Evolutionary conservation across 2,888 invertebrate species (phyloP).

Genomic region (Drosophila hamatofila): DNA sequence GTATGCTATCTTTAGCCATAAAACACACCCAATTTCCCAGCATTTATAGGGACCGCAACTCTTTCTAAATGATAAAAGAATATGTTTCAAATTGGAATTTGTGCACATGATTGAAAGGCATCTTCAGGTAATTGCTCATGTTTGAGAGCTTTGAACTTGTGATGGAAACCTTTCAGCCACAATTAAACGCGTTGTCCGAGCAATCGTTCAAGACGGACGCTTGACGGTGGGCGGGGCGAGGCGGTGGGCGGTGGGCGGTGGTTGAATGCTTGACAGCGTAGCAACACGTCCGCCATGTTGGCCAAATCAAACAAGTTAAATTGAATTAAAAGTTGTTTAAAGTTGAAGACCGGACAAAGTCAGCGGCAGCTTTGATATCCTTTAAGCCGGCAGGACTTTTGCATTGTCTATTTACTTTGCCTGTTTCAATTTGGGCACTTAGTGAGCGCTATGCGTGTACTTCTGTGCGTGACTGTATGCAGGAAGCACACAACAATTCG

Average conservation of each 20-base stretch:
- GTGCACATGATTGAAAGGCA: constrained; percentile 1
- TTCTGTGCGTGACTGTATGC: background rate
- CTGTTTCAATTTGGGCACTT: constrained; percentile 2
- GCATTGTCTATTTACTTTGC: background rate
- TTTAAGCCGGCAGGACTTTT: background rate
- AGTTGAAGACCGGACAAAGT: constrained; percentile 7
- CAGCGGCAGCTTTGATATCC: background rate
- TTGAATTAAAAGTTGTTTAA: constrained; percentile 11
- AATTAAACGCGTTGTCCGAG: background rate
- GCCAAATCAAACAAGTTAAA: constrained; percentile 4
- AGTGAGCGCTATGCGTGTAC: background rate
- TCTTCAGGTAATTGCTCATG: background rate
- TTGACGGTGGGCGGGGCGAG: no score
- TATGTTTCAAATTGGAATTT: constrained; percentile 1
- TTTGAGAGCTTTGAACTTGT: background rate
- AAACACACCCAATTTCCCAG: background rate
- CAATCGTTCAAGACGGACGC: background rate
- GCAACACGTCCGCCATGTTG: background rate
- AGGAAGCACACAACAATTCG: constrained; percentile 6
- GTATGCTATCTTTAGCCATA: background rate
- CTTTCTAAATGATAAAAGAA: background rate
- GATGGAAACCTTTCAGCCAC: background rate
- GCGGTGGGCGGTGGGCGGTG: background rate
- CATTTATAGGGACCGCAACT: no score
- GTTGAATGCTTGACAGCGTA: background rate